These are phyloP conservation scores for Paramacrobiotus metropolitanus DNA, from an alignment of 1,140 invertebrate genomes.

Conservation along the genomic window DNA sequence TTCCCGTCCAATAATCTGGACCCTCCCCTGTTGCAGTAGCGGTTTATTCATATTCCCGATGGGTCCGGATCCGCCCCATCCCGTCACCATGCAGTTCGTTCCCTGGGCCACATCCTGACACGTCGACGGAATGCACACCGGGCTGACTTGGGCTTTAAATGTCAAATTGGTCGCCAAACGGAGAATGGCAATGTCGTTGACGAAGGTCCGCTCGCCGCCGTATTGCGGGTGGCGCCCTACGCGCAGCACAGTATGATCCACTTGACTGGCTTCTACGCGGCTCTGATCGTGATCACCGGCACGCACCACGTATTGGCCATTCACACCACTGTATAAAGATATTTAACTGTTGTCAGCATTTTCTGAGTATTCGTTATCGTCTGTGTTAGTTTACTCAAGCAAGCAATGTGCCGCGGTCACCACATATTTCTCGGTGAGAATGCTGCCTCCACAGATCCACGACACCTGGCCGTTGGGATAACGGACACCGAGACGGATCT, in stretches of 20 bases:
- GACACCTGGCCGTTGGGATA: neutral
- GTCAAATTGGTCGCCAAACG: neutral
- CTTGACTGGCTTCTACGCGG: neutral
- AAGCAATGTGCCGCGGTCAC: neutral
- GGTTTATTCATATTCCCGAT: neutral
- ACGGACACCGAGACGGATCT: neutral
- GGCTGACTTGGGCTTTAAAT: neutral
- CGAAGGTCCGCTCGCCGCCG: neutral
- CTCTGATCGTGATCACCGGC: neutral
- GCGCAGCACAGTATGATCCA: neutral
- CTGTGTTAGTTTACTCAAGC: neutral
- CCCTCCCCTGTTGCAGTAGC: neutral
- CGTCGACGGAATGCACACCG: neutral
- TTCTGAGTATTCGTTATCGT: neutral
- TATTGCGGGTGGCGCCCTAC: neutral
- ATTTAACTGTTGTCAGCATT: neutral
- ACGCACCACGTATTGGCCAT: neutral
- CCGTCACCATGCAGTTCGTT: neutral
- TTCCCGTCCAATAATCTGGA: neutral
- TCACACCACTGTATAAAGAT: neutral
- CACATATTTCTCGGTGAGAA: neutral
- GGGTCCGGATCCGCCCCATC: neutral
- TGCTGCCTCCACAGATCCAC: neutral
- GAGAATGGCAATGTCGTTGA: slow-evolving; percentile 3
- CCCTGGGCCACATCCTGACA: neutral